Base-by-base conservation (phyloP, 2,888 invertebrate species). In the Mythimna pallens region DNA sequence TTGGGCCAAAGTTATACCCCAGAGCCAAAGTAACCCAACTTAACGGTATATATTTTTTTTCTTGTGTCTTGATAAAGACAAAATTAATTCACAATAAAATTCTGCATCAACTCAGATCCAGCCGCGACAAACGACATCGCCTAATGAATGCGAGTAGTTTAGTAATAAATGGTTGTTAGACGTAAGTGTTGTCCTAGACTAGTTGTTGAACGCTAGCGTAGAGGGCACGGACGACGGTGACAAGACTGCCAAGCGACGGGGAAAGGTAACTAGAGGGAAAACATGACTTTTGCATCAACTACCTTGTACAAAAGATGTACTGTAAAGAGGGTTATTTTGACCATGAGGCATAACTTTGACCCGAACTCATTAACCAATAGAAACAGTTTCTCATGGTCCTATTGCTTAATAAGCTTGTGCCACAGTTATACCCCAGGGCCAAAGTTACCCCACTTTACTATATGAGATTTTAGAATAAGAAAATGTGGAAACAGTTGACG, bases 181-280 rank as follows among this genome's bases (percentile, higher is more conserved):
- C 40, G 14, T 84, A 78, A 89, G 83, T 85, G 90, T 91, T 89
- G 86, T 90, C 85, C 63, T 91, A 90, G 88, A 71, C 73, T 91
- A 91, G 89, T 84, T 80, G 83, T 88, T 88, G 83, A 86, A 86
- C 92, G 93, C 93, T 94, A 93, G 93, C 74, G 86, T 93, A 93
- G 93, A 84, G 87, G 83, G 79, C 73, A 83, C 82, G 78, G 83
- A 86, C 82, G 84, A 87, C 81, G 86, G 91, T 91, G 91, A 93
- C 85, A 94, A 94, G 94, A 94, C 94, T 94, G 94, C 89, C 83
- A 77, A 67, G 55, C 70, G 62, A 83, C 65, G 84, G 79, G 72
- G 63, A 72, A 76, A 81, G 78, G 78, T 82, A 80, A 78, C 12
- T 52, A 22, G 40, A 30, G 7, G 40, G 34, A 58, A 22, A 12